These are phyloP conservation scores for Centropus unirufus DNA, from an alignment of 2,113 vertebrate species.

Conservation along the genomic window DNA sequence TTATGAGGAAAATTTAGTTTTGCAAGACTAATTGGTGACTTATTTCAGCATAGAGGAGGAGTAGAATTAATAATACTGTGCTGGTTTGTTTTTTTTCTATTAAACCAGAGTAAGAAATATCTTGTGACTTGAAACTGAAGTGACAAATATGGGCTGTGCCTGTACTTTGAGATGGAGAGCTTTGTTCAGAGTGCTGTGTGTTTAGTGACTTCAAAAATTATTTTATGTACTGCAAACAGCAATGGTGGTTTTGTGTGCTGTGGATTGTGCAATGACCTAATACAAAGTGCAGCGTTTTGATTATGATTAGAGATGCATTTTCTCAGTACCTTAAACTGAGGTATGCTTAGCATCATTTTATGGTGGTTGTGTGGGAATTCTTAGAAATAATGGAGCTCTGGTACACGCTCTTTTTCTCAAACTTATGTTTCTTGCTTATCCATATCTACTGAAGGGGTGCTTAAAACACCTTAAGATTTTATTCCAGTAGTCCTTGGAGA, in stretches of 20 bases:
- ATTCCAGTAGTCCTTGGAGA: neutral
- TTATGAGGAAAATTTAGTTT: neutral
- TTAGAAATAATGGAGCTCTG: neutral
- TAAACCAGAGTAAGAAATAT: neutral
- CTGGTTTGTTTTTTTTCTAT: neutral
- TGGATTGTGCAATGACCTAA: neutral
- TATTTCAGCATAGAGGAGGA: neutral
- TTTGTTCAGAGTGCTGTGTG: neutral
- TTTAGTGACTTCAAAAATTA: neutral
- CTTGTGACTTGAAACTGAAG: neutral
- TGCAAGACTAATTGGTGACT: neutral
- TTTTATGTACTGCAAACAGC: neutral
- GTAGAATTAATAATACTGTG: neutral
- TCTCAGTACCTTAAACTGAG: neutral
- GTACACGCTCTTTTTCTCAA: neutral
- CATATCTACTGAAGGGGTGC: neutral
- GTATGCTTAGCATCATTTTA: slow-evolving; percentile 27
- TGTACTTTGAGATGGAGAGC: neutral
- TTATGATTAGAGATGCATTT: neutral
- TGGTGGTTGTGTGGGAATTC: neutral
- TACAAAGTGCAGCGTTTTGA: neutral
- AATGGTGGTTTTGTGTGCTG: neutral
- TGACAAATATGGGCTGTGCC: neutral
- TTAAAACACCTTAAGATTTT: neutral
- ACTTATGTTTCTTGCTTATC: neutral